Percentiles rank a stretch among this genome's conserved stretches.
These are phyloP conservation scores for Chelonus formosanus DNA, from an alignment of 2,888 invertebrate species.

Conservation along the genomic window DNA sequence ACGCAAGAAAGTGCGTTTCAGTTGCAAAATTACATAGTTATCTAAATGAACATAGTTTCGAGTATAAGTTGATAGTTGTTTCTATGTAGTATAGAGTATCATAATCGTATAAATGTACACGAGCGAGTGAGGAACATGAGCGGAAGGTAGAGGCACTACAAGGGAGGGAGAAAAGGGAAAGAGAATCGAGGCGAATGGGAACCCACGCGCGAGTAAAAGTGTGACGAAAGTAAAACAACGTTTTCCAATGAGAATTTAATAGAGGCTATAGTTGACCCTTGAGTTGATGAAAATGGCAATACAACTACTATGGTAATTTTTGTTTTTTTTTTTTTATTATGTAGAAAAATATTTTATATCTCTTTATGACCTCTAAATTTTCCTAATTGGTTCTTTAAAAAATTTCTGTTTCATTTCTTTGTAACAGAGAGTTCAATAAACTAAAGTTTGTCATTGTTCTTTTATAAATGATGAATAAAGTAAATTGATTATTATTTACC, in stretches of 20 bases:
- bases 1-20: background rate
- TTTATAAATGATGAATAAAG: too few relatives aligned
- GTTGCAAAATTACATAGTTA: slow-evolving; percentile 9
- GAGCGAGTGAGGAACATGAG: too few relatives aligned
- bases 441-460: too few relatives aligned
- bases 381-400: too few relatives aligned
- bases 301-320: too few relatives aligned
- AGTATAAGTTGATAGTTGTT: slow-evolving; percentile 1
- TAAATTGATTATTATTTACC: too few relatives aligned
- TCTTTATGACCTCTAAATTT: too few relatives aligned
- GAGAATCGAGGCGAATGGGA: slow-evolving; percentile 16
- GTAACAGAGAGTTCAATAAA: too few relatives aligned
- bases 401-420: too few relatives aligned
- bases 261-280: slow-evolving; percentile 16
- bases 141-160: background rate
- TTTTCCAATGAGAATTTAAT: slow-evolving; percentile 11
- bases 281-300: slow-evolving; percentile 6
- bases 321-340: too few relatives aligned
- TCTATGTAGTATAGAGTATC: background rate
- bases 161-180: slow-evolving; percentile 21
- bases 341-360: too few relatives aligned
- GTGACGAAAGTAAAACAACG: slow-evolving; percentile 30
- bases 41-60: slow-evolving; percentile 3
- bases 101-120: too few relatives aligned
- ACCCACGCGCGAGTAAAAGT: slow-evolving; percentile 32